Conservation (phyloP, 2,797 vertebrate species). For the Liasis olivaceus region DNA sequence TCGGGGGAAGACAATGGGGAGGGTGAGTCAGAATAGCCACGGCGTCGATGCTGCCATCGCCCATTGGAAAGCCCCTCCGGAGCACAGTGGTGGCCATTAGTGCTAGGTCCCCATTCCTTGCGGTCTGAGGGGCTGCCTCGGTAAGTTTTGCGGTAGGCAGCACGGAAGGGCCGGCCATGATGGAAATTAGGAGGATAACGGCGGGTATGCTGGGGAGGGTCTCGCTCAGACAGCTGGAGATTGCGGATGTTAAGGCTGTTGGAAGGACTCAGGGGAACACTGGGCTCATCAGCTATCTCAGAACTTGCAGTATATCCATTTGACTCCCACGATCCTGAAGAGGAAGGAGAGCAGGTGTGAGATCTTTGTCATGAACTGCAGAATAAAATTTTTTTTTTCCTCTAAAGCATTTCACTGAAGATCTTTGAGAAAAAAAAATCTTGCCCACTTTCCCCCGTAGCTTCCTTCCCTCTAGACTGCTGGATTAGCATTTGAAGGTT, state of each 20-base stretch:
- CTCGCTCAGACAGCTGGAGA: conserved; percentile 82
- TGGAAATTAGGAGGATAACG: conserved; percentile 40
- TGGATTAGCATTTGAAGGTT: not conserved
- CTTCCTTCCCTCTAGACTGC: not conserved
- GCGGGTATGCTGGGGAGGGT: conserved; percentile 59
- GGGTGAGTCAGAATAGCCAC: conserved; percentile 30
- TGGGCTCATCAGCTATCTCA: conserved; percentile 82
- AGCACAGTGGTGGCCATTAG: conserved; percentile 39
- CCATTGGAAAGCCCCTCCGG: conserved; percentile 28
- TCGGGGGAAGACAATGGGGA: conserved; percentile 26
- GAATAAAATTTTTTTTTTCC: not conserved
- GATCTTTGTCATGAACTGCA: not conserved
- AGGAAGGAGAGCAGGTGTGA: not conserved
- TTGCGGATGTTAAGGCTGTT: conserved; percentile 83
- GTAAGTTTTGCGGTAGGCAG: conserved; percentile 47
- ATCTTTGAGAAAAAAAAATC: not conserved
- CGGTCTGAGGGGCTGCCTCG: conserved; percentile 43
- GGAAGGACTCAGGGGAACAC: conserved; percentile 78
- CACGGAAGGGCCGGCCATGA: conserved; percentile 39
- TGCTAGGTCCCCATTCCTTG: conserved; percentile 50
- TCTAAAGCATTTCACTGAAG: not conserved
- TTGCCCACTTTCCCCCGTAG: not conserved
- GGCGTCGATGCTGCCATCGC: conserved; percentile 35
- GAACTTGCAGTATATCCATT: conserved; percentile 75
- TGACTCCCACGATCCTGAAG: conserved; percentile 82